Evolutionary conservation across 2,113 vertebrate genomes (phyloP), one percentile per base, ranked within the genome.

Genomic region (Progne subis): DNA sequence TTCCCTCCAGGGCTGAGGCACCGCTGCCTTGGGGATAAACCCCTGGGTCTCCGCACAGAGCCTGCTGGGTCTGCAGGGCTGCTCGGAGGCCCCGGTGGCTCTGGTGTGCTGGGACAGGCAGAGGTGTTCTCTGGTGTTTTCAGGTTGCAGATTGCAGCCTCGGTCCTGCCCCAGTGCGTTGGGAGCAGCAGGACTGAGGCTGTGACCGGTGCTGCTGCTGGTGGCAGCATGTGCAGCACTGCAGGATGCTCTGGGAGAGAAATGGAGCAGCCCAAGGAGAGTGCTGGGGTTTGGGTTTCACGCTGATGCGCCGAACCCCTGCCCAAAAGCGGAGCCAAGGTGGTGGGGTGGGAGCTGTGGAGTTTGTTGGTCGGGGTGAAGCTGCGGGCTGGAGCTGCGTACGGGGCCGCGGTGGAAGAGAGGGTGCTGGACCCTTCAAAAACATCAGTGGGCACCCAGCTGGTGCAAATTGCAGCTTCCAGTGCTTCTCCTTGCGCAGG

Each of bases 401-500:
- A 7, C 0, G 11, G 8, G 47, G 37, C 25, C 0, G 0, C 25
- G 37, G 23, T 37, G 28, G 34, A n/a, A 31, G 6, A 29, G 18
- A 0, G 0, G 37, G 12, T 53, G 44, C 28, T 68, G 9, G 26
- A 32, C 32, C 50, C 50, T 47, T 86, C 61, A 28, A 34, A 86
- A 82, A 4, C 23, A 34, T n/a, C 3, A 0, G 4, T 28, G 67
- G 56, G 34, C 23, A 52, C 11, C 29, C 16, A 3, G n/a, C 0
- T 67, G 61, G 23, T 28, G 15, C 49, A n/a, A 49, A 71, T 31
- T 4, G 21, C n/a, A 61, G 56, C 6, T 20, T 37, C 52, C 1
- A 26, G 57, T 18, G n/a, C 61, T 86, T 64, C 25, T 39, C 41
- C 41, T 61, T 28, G 23, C 21, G 4, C n/a, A 53, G 28, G 20